Evolutionary conservation across 2,888 invertebrate genomes (phyloP).

Genomic region (Girardia tigrina): DNA sequence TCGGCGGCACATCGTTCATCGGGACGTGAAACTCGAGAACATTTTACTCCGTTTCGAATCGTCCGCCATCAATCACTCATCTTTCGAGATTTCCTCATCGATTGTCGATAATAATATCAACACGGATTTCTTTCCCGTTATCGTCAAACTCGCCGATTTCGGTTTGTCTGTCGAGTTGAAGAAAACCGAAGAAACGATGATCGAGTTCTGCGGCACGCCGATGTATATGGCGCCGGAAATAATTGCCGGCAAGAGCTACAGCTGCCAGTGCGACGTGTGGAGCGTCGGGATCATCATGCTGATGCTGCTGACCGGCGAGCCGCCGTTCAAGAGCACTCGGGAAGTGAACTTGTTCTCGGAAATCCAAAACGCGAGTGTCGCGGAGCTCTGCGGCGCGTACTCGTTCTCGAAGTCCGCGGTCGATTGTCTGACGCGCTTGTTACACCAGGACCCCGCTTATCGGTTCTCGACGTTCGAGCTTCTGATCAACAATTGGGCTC

Average conservation of each 20-base stretch:
- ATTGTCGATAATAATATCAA: too few species aligned
- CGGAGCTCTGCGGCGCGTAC: conserved; percentile 1
- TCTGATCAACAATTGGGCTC: conserved; percentile 1
- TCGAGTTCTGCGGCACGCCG: conserved; percentile 55
- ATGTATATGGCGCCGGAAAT: conserved; percentile 58
- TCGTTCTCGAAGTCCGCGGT: not conserved
- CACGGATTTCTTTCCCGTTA: not conserved
- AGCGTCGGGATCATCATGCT: conserved; percentile 56
- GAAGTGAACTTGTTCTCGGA: conserved; percentile 18
- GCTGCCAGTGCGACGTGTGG: conserved; percentile 57
- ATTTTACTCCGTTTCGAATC: conserved; percentile 51
- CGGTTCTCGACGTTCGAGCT: conserved; percentile 28
- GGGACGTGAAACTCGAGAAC: conserved; percentile 50
- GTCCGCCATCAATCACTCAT: not conserved
- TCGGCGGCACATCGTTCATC: conserved; percentile 49
- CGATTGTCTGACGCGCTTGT: conserved; percentile 26
- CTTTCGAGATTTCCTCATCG: not conserved
- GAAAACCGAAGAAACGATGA: conserved; percentile 50
- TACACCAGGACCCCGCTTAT: conserved; percentile 30
- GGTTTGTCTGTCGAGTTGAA: conserved; percentile 52
- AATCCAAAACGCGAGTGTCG: conserved; percentile 28
- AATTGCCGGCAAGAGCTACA: conserved; percentile 53
- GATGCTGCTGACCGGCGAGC: conserved; percentile 40
- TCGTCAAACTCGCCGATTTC: conserved; percentile 53
- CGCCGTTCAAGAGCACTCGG: conserved; percentile 28